Evolutionary conservation across 2,888 invertebrate species (phyloP), one percentile per base, ranked within the genome.

Genomic region (Diadegma fenestrale): DNA sequence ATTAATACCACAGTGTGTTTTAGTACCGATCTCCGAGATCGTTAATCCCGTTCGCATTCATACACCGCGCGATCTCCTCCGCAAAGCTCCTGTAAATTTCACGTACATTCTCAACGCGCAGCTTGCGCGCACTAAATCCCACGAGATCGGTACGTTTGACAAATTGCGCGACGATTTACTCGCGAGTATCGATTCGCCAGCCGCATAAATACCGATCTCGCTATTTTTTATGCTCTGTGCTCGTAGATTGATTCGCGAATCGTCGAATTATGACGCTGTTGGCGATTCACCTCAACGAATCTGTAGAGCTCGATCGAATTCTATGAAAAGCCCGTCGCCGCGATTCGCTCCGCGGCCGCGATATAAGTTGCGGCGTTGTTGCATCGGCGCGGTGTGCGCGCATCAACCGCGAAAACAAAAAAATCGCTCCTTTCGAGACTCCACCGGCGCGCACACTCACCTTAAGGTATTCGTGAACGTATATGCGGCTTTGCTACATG

Each of bases 1-100:
- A 94, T 93, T 93, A 93, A 93, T 93, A 93, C 93, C 91, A 90
- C 90, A 91, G 92, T 92, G 92, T 92, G 92, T 93, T 93, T 92
- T 91, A 93, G 91, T 91, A 90, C 92, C 92, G 92, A 93, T 93
- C 92, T 92, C 92, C 90, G 26, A 89, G 37, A 90, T 91, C 91
- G 91, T 93, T 93, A 93, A 93, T 91, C 93, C 92, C 91, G 92
- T 91, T 92, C 91, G 91, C 69, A 75, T 76, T 76, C 69, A 69
- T 43, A 45, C 81, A n/a, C n/a, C n/a, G n/a, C 33, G 30, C 19
- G 48, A 54, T 81, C 66, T 19, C 43, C 5, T 33, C 30, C 5
- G 45, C 17, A n/a, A 71, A 63, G 26, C 26, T 58, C 63, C 72
- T 64, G 37, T 51, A 63, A 17, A 71, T 71, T 68, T 77, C 14